Evolutionary conservation across 2,113 vertebrate genomes (phyloP), one percentile per base, ranked within the genome.

Genomic region (Halichoeres trimaculatus): DNA sequence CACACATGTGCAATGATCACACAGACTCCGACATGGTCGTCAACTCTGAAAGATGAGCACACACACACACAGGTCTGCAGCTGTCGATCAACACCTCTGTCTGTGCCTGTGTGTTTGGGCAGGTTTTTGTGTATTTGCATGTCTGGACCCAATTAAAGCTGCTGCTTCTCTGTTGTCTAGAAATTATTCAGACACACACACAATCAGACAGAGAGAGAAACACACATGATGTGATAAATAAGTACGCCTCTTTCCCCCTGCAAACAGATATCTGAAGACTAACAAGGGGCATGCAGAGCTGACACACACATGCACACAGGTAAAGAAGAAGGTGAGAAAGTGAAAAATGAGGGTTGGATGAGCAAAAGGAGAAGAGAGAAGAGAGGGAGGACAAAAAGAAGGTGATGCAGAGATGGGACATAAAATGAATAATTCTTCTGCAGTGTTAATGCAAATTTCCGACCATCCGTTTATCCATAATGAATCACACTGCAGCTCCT

Each of bases 71-170:
- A 35, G 19, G 35, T 57, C 36, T 38, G 17, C 19, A 30, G 53
- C 26, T 56, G 54, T 36, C 12, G 4, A 62, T 62, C 9, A 70
- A 45, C 26, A 10, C 30, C 30, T 30, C 30, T 30, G 30, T 30
- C 30, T 30, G 30, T 30, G 30, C 6, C 30, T 30, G 30, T 30
- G 6, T 30, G 30, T 30, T 3, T 30, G 30, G 30, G 30, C 30
- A 30, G 30, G 30, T 30, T 30, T 30, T 30, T 55, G 1, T 35
- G 53, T 8, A 14, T 55, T 16, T 64, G 26, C 1, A 34, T 41
- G 40, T 36, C 4, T 63, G 35, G 8, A 22, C 20, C 74, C 79
- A 88, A 78, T 85, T 86, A 80, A 61, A 74, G 75, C 23, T 30
- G 19, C 40, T 63, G 56, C 50, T 70, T 12, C 59, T 41, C 36